Conservation (phyloP, 2,113 vertebrate species). For the Brevimyrus niger region DNA sequence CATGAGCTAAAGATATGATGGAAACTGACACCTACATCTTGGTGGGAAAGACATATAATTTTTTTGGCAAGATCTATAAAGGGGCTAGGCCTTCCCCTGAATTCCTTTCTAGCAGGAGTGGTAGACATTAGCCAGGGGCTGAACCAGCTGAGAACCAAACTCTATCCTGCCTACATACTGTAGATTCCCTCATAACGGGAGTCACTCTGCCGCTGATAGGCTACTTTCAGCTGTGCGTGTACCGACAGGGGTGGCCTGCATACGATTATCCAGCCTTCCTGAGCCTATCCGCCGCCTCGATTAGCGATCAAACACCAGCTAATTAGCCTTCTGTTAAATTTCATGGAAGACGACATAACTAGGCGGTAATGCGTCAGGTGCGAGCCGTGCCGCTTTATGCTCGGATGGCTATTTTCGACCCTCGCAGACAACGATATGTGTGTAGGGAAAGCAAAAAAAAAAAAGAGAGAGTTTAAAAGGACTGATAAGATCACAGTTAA, state of each 20-base stretch:
- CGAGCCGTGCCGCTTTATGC: background rate
- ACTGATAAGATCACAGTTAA: background rate
- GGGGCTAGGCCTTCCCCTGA: conserved; percentile 22
- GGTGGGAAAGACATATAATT: conserved; percentile 49
- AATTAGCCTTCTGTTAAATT: background rate
- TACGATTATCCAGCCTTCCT: background rate
- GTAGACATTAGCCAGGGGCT: conserved; percentile 7
- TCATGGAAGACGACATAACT: background rate
- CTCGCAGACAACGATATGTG: background rate
- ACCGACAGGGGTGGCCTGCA: background rate
- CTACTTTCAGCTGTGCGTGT: background rate
- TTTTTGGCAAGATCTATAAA: conserved; percentile 38
- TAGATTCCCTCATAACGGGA: background rate
- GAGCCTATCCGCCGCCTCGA: background rate
- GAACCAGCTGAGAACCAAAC: conserved; percentile 28
- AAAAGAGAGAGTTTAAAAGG: background rate
- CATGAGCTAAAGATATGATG: conserved; percentile 61
- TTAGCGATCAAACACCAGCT: background rate
- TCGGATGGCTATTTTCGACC: background rate
- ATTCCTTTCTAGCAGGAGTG: conserved; percentile 18
- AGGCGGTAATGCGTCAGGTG: background rate
- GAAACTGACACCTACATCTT: conserved; percentile 60
- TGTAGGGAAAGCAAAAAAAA: background rate
- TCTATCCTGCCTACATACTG: background rate
- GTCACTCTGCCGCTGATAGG: background rate